Conservation (phyloP, 2,888 invertebrate genomes). For the Trachelus iudaicus region DNA sequence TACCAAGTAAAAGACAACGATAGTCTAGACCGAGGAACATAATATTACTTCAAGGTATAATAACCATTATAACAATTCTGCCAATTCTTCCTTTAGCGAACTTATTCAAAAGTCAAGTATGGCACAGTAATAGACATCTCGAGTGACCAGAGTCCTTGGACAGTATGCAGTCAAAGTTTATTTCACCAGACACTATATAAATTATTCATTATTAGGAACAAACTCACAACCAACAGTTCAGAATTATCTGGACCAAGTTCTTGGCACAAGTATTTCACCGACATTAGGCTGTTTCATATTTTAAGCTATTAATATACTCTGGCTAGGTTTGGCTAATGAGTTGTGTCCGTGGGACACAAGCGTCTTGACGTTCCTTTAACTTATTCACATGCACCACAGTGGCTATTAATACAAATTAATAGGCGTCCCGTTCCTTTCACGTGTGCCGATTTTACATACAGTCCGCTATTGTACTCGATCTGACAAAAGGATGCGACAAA, state of each 20-base stretch:
- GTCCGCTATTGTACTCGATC: not conserved
- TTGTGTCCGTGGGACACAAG: slow-evolving; percentile 6
- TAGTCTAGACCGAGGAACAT: not conserved
- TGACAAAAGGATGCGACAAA: not conserved
- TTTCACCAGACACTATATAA: not conserved
- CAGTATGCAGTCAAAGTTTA: not conserved
- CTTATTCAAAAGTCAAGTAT: not conserved
- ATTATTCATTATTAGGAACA: not conserved
- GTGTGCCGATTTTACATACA: not conserved
- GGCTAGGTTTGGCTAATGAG: slow-evolving; percentile 32
- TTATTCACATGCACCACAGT: not conserved
- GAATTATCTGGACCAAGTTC: slow-evolving; percentile 10
- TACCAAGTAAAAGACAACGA: not conserved
- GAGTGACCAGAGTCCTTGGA: not conserved
- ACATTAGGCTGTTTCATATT: slow-evolving; percentile 35
- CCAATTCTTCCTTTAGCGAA: not conserved
- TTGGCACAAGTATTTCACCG: slow-evolving; percentile 33
- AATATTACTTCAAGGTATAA: not conserved
- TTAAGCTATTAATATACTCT: slow-evolving; percentile 42
- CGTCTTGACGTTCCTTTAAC: slow-evolving; percentile 1
- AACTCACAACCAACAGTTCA: slow-evolving; percentile 9
- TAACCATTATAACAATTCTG: not conserved
- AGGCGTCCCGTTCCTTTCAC: not conserved
- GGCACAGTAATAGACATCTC: not conserved
- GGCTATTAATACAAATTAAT: slow-evolving; percentile 1